phyloP scores from a whole-genome alignment of 2,113 vertebrate species.

The Rousettus leschenaultii region DNA sequence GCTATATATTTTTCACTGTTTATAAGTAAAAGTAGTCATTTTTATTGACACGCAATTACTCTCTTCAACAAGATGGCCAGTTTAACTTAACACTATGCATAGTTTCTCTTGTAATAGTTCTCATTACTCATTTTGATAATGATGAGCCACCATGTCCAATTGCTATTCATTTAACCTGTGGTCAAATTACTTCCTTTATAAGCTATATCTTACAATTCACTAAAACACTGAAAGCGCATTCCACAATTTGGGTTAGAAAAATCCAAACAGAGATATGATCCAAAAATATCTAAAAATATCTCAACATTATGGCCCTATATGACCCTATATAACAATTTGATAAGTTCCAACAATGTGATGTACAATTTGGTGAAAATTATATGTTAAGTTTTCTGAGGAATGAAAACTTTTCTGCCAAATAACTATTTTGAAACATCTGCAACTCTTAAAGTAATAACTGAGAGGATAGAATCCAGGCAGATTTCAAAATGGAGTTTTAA shows the following conservation, averaged over 20 bases:
- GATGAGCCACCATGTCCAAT: not conserved
- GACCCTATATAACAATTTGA: not conserved
- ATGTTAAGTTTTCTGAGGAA: slow-evolving; percentile 29
- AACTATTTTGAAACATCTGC: slow-evolving; percentile 15
- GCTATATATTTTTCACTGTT: not conserved
- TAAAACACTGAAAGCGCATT: not conserved
- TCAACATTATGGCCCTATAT: not conserved
- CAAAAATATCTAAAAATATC: not conserved
- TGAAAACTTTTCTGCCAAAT: slow-evolving; percentile 24
- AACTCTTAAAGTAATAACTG: not conserved
- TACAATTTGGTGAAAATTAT: not conserved
- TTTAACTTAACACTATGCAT: not conserved
- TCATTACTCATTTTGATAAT: not conserved
- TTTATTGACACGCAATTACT: not conserved
- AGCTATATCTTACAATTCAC: not conserved
- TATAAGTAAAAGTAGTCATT: not conserved
- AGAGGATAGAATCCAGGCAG: not conserved
- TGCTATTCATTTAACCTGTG: not conserved
- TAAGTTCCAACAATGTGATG: not conserved
- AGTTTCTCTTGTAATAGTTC: not conserved
- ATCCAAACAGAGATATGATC: not conserved
- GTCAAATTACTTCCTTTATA: not conserved
- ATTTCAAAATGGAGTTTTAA: not conserved
- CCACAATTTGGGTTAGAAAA: not conserved
- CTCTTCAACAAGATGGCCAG: not conserved